A percentile compares a stretch with the other conserved stretches of the same genome.
These are phyloP conservation scores for Hemicrepidius hirtus DNA, from an alignment of 2,888 invertebrate species.

Conservation along the genomic window DNA sequence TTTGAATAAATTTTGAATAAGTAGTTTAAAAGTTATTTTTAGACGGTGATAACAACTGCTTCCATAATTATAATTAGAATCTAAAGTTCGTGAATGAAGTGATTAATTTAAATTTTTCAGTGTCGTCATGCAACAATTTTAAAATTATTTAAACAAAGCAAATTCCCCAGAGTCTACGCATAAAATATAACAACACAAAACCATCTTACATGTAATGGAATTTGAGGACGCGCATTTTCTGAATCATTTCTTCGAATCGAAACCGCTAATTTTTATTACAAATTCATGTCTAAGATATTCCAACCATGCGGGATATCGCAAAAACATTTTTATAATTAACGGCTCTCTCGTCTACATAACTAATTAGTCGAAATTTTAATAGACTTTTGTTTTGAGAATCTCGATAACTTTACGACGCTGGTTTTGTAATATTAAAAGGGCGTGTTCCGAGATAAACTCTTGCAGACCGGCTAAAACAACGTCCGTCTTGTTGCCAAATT, in stretches of 20 bases:
- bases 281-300: conserved; percentile 19
- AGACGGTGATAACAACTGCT: too few species aligned
- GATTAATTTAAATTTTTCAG: too few species aligned
- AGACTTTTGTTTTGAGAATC: conserved; percentile 28
- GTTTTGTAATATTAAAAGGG: conserved; percentile 17
- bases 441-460: conserved; percentile 8
- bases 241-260: conserved; percentile 23
- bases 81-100: too few species aligned
- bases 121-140: not conserved
- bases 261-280: conserved; percentile 36
- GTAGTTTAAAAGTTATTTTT: too few species aligned
- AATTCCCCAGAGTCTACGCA: conserved; percentile 12
- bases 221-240: conserved; percentile 29
- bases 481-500: conserved; percentile 33
- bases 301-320: conserved; percentile 24
- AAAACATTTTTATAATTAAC: conserved; percentile 30
- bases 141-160: conserved; percentile 1
- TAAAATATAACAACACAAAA: not conserved
- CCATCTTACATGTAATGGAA: conserved; percentile 9
- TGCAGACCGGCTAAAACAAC: conserved; percentile 15
- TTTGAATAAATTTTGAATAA: too few species aligned
- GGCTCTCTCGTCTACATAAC: conserved; percentile 15
- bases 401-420: not conserved
- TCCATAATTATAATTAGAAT: too few species aligned
- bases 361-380: conserved; percentile 30